Conservation (phyloP, 2,797 vertebrate species). For the Microtus californicus region DNA sequence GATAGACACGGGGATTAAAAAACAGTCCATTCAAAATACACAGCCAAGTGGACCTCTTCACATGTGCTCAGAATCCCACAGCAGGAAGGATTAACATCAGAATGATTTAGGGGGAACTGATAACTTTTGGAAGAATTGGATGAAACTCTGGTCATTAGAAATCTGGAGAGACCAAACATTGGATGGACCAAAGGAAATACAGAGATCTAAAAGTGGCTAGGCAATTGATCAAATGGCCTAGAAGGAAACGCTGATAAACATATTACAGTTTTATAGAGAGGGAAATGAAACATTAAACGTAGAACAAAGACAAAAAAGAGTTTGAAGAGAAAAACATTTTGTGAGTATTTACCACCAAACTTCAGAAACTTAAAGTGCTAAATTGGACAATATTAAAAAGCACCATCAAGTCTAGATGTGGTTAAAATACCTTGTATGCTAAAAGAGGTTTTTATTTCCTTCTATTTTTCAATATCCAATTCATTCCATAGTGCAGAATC, state of each 20-base stretch:
- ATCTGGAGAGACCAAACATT: neutral
- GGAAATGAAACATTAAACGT: neutral
- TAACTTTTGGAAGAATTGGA: neutral
- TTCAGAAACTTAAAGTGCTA: neutral
- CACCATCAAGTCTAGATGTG: neutral
- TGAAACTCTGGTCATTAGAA: constrained; percentile 29
- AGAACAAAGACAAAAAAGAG: neutral
- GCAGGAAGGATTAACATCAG: neutral
- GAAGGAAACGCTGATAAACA: neutral
- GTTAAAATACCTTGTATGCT: neutral
- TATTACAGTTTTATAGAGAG: neutral
- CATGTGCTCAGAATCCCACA: neutral
- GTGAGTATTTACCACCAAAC: constrained; percentile 53
- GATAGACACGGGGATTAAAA: constrained; percentile 16
- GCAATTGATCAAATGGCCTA: neutral
- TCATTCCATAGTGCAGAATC: constrained; percentile 32
- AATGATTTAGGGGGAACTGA: neutral
- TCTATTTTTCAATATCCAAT: neutral
- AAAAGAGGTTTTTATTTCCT: neutral
- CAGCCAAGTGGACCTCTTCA: neutral
- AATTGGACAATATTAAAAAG: neutral
- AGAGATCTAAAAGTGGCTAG: neutral
- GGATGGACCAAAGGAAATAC: neutral
- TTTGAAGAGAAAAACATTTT: neutral
- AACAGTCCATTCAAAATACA: neutral